Evolutionary conservation across 2,888 invertebrate genomes (phyloP), one percentile per base, ranked within the genome.

Genomic region (Macaria notata): DNA sequence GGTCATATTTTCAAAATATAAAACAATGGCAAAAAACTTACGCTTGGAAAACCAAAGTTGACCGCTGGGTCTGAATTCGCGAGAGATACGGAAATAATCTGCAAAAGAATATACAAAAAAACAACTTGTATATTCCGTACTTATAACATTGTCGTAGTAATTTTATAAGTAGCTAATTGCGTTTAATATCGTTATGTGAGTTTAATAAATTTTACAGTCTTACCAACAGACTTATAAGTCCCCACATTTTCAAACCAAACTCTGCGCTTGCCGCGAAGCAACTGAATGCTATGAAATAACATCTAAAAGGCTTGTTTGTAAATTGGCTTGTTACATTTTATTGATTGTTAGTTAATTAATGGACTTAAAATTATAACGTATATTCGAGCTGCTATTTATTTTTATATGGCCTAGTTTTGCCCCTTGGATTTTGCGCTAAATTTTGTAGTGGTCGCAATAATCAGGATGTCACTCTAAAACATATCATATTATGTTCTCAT

Each of bases 21-120:
- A 2, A 36, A 1, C 1, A 36, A 36, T 33, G n/a, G n/a, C n/a
- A 19, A 19, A 19, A 36, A 36, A 54, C 85, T 83, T 69, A 85
- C 86, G 44, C 75, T 80, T 3, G 73, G 77, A 50, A 78, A 85
- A 8, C 79, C 79, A 46, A 81, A 84, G 3, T 67, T 68, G 9
- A 79, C 65, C 33, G 70, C 75, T 0, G 79, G 72, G 3, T 79
- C 73, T 1, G 55, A 53, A 29, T 47, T 45, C 3, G 9, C 50
- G 6, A 46, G 4, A 3, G 60, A 44, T 33, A 55, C 1, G 0
- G 45, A 42, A 31, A 52, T 41, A 7, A 57, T 41, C 63, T 63
- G 63, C 50, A 63, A 63, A 31, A 61, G 3, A 36, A 36, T 7
- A 6, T 3, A 9, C 2, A 49, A 3, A 8, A 48, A n/a, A 41